Conservation (phyloP, 1,140 invertebrate species). For the Nephila pilipes region DNA sequence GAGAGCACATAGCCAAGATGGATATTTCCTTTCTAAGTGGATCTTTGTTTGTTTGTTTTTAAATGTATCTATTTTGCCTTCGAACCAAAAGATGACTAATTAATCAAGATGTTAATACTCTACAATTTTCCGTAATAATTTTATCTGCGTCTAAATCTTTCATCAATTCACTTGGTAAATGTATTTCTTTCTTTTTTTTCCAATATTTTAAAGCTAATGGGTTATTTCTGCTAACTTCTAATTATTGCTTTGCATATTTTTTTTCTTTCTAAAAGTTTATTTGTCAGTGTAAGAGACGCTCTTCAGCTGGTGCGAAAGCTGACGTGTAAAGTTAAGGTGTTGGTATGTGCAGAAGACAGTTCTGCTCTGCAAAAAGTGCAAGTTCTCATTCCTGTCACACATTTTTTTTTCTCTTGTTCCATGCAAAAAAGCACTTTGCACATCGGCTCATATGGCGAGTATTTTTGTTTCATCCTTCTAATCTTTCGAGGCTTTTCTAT, state of each 20-base stretch:
- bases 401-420: conserved; percentile 66
- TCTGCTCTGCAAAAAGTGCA: conserved; percentile 48
- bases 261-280: not conserved
- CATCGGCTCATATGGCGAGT: conserved; percentile 53
- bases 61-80: not conserved
- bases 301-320: conserved; percentile 42
- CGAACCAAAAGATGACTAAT: not conserved
- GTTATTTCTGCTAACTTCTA: not conserved
- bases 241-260: not conserved
- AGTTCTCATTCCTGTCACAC: conserved; percentile 64
- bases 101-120: no score
- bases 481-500: no score
- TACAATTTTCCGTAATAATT: not conserved
- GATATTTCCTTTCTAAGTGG: not conserved
- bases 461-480: not conserved
- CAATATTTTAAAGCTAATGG: not conserved
- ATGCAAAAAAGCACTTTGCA: conserved; percentile 71
- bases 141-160: not conserved
- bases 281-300: not conserved
- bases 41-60: not conserved
- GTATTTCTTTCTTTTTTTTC: not conserved
- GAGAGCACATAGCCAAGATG: not conserved
- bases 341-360: conserved; percentile 53
- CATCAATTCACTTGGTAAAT: not conserved
- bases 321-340: conserved; percentile 61